These are phyloP conservation scores for Pararge aegeria DNA, from an alignment of 1,140 invertebrate species.

Conservation along the genomic window DNA sequence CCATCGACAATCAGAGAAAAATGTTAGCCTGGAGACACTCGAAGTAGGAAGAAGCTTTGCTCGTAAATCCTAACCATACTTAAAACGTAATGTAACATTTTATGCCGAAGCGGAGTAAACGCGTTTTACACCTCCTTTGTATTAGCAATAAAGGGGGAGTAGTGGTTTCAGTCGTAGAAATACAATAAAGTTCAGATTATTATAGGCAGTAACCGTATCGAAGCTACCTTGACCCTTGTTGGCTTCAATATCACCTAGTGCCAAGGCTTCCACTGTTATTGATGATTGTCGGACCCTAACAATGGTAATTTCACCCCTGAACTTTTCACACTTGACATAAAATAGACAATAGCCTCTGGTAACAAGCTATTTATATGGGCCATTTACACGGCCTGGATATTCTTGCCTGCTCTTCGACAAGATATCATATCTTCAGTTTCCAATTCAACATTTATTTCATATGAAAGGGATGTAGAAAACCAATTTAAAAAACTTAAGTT, in stretches of 20 bases:
- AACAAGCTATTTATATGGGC: not conserved
- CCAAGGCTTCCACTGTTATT: conserved; percentile 51
- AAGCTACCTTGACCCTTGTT: conserved; percentile 56
- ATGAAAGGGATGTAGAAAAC: too few relatives aligned
- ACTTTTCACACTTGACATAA: conserved; percentile 29
- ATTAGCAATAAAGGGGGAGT: conserved; percentile 8
- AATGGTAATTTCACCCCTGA: conserved; percentile 26
- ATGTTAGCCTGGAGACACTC: not conserved
- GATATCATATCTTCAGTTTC: too few relatives aligned
- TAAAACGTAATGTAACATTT: conserved; percentile 13
- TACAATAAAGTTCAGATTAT: conserved; percentile 17
- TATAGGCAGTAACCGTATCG: conserved; percentile 48
- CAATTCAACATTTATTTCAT: too few relatives aligned
- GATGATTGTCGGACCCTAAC: conserved; percentile 41
- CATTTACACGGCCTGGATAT: not conserved
- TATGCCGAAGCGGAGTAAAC: conserved; percentile 1
- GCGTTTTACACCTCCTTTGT: conserved; percentile 10
- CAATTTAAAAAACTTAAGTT: too few relatives aligned
- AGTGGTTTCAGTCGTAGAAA: conserved; percentile 14
- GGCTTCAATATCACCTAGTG: conserved; percentile 33
- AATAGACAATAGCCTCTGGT: conserved; percentile 44
- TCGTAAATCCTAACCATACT: conserved; percentile 6
- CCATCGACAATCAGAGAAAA: not conserved
- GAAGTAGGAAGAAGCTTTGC: not conserved
- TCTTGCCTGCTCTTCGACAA: too few relatives aligned